These are phyloP conservation scores for Camponotus fellah DNA, from an alignment of 2,888 invertebrate genomes.

Conservation along the genomic window DNA sequence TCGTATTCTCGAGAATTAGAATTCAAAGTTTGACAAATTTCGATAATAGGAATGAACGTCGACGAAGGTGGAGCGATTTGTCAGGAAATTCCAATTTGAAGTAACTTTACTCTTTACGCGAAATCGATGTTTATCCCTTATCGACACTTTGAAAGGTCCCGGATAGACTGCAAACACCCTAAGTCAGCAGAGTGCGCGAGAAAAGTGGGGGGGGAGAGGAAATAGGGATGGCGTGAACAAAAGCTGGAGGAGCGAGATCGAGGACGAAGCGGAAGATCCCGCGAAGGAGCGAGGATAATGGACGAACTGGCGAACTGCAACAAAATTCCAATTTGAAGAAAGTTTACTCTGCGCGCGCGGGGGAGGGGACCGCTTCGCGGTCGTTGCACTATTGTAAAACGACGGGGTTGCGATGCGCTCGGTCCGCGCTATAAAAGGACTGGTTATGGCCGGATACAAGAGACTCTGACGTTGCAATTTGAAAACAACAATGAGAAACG, in stretches of 20 bases:
- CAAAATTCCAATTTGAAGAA: slow-evolving; percentile 56
- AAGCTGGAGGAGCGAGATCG: slow-evolving; percentile 36
- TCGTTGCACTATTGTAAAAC: slow-evolving; percentile 49
- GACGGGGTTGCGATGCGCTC: slow-evolving; percentile 23
- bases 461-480: slow-evolving; percentile 38
- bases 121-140: slow-evolving; percentile 57
- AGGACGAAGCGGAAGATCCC: slow-evolving; percentile 7
- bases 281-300: slow-evolving; percentile 52
- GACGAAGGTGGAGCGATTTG: slow-evolving; percentile 39
- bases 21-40: slow-evolving; percentile 20
- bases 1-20: slow-evolving; percentile 8
- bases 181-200: slow-evolving; percentile 49
- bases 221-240: slow-evolving; percentile 55
- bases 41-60: slow-evolving; percentile 35
- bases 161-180: slow-evolving; percentile 54
- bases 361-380: not conserved
- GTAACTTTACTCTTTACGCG: slow-evolving; percentile 46
- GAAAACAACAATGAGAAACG: slow-evolving; percentile 48
- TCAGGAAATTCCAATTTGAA: slow-evolving; percentile 56
- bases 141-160: slow-evolving; percentile 56
- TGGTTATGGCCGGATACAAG: slow-evolving; percentile 31
- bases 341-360: slow-evolving; percentile 39
- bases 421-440: not conserved
- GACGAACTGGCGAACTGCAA: slow-evolving; percentile 58
- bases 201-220: slow-evolving; percentile 1